Evolutionary conservation across 1,140 invertebrate species (phyloP).

Genomic region (Holotrichia oblita): DNA sequence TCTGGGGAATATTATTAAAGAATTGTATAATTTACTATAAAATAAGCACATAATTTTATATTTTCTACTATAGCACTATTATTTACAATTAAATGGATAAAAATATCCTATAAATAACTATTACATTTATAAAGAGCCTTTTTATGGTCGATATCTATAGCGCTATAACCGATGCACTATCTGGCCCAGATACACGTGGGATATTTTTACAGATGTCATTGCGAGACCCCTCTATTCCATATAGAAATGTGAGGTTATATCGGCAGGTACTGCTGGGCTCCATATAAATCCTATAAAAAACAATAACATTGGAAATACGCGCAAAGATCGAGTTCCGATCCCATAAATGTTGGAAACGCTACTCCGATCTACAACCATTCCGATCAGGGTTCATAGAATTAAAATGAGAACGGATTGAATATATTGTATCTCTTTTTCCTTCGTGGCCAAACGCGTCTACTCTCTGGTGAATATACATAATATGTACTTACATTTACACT

Average conservation of each 20-base stretch:
- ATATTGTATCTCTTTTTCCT: neutral
- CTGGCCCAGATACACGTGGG: neutral
- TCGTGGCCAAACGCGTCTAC: neutral
- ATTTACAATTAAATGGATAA: neutral
- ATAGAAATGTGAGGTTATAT: constrained; percentile 2
- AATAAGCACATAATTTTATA: too few relatives aligned
- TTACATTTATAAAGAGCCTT: neutral
- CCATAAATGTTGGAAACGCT: neutral
- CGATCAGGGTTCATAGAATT: constrained; percentile 2
- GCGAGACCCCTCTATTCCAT: neutral
- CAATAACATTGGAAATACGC: neutral
- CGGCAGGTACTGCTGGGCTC: constrained; percentile 4
- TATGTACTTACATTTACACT: too few relatives aligned
- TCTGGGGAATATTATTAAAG: too few relatives aligned
- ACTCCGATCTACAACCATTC: neutral
- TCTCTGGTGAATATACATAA: too few relatives aligned
- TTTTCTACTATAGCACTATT: too few relatives aligned
- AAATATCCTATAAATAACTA: neutral
- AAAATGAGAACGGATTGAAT: neutral
- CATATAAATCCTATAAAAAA: constrained; percentile 18
- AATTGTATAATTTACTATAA: too few relatives aligned
- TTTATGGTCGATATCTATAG: neutral
- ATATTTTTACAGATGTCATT: neutral
- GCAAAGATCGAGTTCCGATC: constrained; percentile 3
- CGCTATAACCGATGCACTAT: neutral